These are phyloP conservation scores for Probosciger aterrimus DNA, from an alignment of 2,113 vertebrate species.

Conservation along the genomic window DNA sequence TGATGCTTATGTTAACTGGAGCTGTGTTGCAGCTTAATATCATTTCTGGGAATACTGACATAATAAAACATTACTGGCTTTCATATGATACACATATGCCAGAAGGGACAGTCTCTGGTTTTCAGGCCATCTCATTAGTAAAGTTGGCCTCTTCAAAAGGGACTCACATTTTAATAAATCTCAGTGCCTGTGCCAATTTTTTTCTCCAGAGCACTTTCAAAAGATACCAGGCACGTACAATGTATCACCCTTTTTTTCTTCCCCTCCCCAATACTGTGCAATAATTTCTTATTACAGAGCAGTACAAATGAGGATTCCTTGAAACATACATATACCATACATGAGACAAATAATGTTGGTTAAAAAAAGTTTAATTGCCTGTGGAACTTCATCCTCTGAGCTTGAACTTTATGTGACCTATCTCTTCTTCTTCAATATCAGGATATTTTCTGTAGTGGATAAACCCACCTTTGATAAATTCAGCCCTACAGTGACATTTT, in stretches of 20 bases:
- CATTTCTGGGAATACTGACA: conserved; percentile 34
- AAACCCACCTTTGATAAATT: not conserved
- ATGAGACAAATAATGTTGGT: not conserved
- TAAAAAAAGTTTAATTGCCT: not conserved
- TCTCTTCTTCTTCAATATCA: not conserved
- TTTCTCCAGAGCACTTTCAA: not conserved
- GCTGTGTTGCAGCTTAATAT: conserved; percentile 15
- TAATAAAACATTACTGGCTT: conserved; percentile 19
- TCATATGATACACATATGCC: not conserved
- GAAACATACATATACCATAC: not conserved
- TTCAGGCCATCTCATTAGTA: not conserved
- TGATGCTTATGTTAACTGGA: conserved; percentile 18
- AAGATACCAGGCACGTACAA: not conserved
- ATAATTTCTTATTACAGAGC: not conserved
- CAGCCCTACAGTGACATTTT: not conserved
- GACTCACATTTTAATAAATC: not conserved
- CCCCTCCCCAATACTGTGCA: fast-evolving
- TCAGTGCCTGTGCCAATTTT: not conserved
- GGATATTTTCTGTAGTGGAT: not conserved
- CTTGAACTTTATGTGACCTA: not conserved
- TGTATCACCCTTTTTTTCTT: not conserved
- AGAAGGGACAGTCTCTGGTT: not conserved
- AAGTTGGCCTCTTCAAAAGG: not conserved
- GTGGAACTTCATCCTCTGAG: not conserved
- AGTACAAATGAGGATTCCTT: not conserved